phyloP scores from a whole-genome alignment of 2,888 invertebrate species.

The Pomacea canaliculata region DNA sequence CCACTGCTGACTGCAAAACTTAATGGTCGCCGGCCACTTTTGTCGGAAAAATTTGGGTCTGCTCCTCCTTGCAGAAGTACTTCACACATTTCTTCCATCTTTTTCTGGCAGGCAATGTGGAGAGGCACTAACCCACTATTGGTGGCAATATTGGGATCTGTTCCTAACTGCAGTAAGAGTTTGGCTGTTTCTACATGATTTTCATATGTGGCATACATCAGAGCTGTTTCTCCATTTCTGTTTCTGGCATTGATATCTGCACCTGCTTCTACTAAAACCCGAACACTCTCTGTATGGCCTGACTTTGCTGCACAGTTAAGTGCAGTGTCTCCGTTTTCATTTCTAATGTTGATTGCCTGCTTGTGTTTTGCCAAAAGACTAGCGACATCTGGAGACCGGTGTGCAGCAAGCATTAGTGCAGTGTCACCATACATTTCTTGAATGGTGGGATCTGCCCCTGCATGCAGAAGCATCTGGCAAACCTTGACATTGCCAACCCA shows the following conservation, averaged over 20 bases:
- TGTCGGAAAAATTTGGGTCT: constrained; percentile 15
- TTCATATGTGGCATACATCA: constrained; percentile 26
- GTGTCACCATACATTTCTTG: constrained; percentile 32
- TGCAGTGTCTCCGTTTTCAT: constrained; percentile 30
- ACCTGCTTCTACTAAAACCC: constrained; percentile 16
- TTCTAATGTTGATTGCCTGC: constrained; percentile 18
- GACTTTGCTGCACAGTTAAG: constrained; percentile 27
- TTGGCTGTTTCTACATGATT: constrained; percentile 5
- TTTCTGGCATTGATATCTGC: constrained; percentile 22
- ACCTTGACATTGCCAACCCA: constrained; percentile 19
- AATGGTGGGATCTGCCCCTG: constrained; percentile 21
- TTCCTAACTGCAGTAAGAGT: constrained; percentile 5
- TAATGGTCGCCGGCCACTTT: constrained; percentile 8
- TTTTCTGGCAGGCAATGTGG: constrained; percentile 14
- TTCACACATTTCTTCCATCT: constrained; percentile 10
- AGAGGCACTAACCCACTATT: constrained; percentile 18
- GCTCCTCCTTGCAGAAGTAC: constrained; percentile 11
- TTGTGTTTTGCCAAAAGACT: constrained; percentile 2
- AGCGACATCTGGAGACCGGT: constrained; percentile 18
- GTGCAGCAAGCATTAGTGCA: constrained; percentile 31
- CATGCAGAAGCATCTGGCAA: constrained; percentile 13
- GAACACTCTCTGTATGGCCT: constrained; percentile 22
- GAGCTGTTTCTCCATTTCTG: constrained; percentile 20
- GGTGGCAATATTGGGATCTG: constrained; percentile 19
- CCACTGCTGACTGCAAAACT: constrained; percentile 18